These are phyloP conservation scores for Calosoma granatense DNA, from an alignment of 1,140 invertebrate species.

Conservation along the genomic window DNA sequence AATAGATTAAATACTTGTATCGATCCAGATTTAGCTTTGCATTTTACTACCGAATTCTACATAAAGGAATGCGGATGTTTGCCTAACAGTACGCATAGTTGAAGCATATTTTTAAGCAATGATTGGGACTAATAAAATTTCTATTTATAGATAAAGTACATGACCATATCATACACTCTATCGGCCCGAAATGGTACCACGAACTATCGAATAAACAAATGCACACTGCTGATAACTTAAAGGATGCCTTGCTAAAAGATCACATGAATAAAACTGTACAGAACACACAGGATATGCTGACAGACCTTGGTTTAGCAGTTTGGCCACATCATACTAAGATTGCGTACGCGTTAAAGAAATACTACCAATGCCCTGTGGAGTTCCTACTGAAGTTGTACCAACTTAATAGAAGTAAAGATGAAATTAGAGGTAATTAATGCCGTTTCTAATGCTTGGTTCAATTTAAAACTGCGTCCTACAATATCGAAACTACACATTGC, in stretches of 20 bases:
- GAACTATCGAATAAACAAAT: conserved; percentile 28
- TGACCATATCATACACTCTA: conserved; percentile 11
- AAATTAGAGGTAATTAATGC: conserved; percentile 5
- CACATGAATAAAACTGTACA: conserved; percentile 15
- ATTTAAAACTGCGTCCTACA: no score
- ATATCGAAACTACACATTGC: no score
- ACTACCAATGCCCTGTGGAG: conserved; percentile 23
- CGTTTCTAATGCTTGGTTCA: background rate
- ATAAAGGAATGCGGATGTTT: background rate
- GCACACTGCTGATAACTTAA: conserved; percentile 21
- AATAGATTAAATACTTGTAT: no score
- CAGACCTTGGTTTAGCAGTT: conserved; percentile 23
- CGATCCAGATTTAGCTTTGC: no score
- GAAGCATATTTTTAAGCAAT: background rate
- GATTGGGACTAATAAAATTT: background rate
- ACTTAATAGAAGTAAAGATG: conserved; percentile 19
- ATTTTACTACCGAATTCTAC: no score
- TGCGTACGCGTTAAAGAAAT: conserved; percentile 20
- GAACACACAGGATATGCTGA: conserved; percentile 21
- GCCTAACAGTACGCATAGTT: background rate
- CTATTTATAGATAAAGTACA: background rate
- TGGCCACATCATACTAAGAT: conserved; percentile 21
- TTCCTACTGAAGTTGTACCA: conserved; percentile 29
- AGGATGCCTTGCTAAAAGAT: conserved; percentile 22
- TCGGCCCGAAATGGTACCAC: conserved; percentile 30